Evolutionary conservation across 2,888 invertebrate species (phyloP).

Genomic region (Laothoe populi): DNA sequence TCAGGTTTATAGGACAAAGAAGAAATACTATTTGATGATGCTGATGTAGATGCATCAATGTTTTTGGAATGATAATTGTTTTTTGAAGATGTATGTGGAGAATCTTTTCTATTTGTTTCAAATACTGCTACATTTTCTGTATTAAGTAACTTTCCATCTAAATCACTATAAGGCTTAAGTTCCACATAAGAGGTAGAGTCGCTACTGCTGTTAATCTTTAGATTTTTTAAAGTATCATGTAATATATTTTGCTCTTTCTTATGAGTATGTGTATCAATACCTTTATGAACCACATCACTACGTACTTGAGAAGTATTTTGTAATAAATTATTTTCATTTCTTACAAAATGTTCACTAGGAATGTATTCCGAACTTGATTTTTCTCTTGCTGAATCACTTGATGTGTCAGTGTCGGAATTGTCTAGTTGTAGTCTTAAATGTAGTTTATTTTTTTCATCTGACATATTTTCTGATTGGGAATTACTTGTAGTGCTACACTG

Average conservation of each 20-base stretch:
- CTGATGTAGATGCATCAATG: constrained; percentile 48
- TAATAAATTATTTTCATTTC: constrained; percentile 37
- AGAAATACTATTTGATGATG: constrained; percentile 54
- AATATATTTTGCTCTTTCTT: constrained; percentile 28
- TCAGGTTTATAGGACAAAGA: constrained; percentile 50
- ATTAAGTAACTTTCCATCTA: constrained; percentile 65
- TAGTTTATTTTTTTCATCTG: constrained; percentile 76
- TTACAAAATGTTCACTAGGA: constrained; percentile 65
- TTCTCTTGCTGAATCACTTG: constrained; percentile 72
- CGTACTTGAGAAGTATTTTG: constrained; percentile 10
- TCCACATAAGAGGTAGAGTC: constrained; percentile 77
- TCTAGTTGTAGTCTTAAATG: constrained; percentile 71
- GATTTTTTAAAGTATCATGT: constrained; percentile 34
- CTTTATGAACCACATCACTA: constrained; percentile 6
- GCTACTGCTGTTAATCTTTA: constrained; percentile 66
- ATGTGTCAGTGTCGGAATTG: constrained; percentile 79
- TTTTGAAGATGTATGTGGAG: constrained; percentile 29
- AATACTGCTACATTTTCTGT: constrained; percentile 59
- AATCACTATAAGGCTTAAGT: constrained; percentile 65
- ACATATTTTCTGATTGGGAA: constrained; percentile 76
- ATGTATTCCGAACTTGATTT: constrained; percentile 77
- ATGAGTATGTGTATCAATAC: constrained; percentile 32
- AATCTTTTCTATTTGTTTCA: constrained; percentile 37
- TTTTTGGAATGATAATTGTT: constrained; percentile 42
- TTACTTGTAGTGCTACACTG: constrained; percentile 66